Evolutionary conservation across 2,888 invertebrate species (phyloP), one percentile per base, ranked within the genome.

Genomic region (Argyresthia goedartella): DNA sequence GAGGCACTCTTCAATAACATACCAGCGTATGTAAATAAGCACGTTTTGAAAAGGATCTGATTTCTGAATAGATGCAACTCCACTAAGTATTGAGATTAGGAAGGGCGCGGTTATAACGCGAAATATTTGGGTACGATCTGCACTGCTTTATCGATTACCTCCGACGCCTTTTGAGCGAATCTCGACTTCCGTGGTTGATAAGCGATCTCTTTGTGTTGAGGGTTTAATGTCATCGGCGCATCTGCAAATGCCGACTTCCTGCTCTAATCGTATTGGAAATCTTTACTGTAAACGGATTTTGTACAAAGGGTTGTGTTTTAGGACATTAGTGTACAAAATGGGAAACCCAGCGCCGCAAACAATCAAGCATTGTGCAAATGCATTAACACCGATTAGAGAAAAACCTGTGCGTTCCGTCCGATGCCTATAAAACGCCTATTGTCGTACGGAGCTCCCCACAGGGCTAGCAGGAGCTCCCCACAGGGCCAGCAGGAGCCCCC

Each of bases 11-110:
- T 77, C 84, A 79, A 82, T 80, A 81, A 77, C 78, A 73, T 65
- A 70, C 74, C 69, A 73, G 67, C 73, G 71, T 78, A 80, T 78
- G 80, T 76, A 76, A 81, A 80, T 80, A 76, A 77, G 75, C 71
- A 66, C 64, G 70, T 73, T 74, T 73, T 76, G 75, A 76, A 71
- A 76, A 77, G 80, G 76, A 77, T 76, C 73, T 73, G 76, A 81
- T 82, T 80, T 76, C 66, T 71, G 67, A 64, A 71, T 64, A 69
- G 67, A 72, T 70, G 63, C 58, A 45, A 11, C 49, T 35, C 46
- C 13, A n/a, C 36, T 13, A 15, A 16, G 7, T 33, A 33, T 33
- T 46, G 33, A n/a, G 46, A 33, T 46, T 33, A 46, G 46, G 33
- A 33, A n/a, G 46, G n/a, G n/a, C n/a, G 39, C n/a, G 39, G 39